A percentile compares a stretch with the other conserved stretches of the same genome.
These are phyloP conservation scores for Halichoeres trimaculatus DNA, from an alignment of 2,113 vertebrate genomes.

Conservation along the genomic window DNA sequence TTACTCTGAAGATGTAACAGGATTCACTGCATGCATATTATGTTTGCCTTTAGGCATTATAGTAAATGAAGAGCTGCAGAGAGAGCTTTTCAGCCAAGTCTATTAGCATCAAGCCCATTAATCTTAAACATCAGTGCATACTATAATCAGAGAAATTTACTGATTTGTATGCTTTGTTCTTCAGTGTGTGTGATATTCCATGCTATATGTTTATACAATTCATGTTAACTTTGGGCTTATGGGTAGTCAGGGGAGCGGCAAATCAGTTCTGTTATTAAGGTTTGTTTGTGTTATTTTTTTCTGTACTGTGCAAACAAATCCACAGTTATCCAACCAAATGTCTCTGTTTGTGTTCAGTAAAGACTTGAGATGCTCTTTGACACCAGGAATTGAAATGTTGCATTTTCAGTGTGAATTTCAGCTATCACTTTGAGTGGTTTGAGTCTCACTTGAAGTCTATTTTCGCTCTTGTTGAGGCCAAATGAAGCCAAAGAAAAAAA, in stretches of 20 bases:
- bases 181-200: neutral
- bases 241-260: neutral
- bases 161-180: slow-evolving; percentile 13
- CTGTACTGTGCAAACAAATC: neutral
- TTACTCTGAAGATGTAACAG: slow-evolving; percentile 16
- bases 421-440: neutral
- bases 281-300: slow-evolving; percentile 17
- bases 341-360: slow-evolving; percentile 19
- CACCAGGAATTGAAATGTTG: too few species aligned
- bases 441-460: neutral
- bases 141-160: slow-evolving; percentile 37
- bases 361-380: too few species aligned
- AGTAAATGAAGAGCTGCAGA: slow-evolving; percentile 24
- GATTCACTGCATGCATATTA: slow-evolving; percentile 30
- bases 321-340: slow-evolving; percentile 12
- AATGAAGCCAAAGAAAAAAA: neutral
- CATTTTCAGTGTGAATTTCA: neutral
- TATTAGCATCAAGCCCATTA: slow-evolving; percentile 48
- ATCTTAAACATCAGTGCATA: slow-evolving; percentile 39
- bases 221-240: neutral
- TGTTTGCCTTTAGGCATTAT: slow-evolving; percentile 45
- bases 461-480: neutral
- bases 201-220: neutral
- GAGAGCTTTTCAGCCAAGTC: slow-evolving; percentile 5
- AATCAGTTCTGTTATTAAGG: neutral